Percentiles rank a stretch among this genome's conserved stretches.
Conservation (phyloP, 2,113 vertebrate species). For the Aegotheles bennettii region DNA sequence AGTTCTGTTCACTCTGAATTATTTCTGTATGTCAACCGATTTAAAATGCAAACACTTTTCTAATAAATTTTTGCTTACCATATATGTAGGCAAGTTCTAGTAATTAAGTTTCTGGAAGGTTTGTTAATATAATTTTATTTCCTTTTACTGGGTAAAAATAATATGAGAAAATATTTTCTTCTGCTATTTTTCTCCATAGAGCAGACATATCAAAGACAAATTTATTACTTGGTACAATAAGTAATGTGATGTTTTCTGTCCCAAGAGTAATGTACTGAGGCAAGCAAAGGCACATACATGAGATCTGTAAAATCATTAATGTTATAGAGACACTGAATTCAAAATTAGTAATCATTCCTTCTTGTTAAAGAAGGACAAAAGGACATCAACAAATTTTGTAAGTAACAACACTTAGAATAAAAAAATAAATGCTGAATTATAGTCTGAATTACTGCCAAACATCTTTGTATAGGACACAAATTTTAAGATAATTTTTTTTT, state of each 20-base stretch:
- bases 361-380: background rate
- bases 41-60: background rate
- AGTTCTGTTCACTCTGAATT: background rate
- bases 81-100: background rate
- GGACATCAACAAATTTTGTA: background rate
- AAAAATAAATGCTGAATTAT: background rate
- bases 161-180: background rate
- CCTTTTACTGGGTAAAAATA: background rate
- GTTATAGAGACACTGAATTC: too few species aligned
- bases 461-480: background rate
- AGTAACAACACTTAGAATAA: background rate
- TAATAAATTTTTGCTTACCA: background rate
- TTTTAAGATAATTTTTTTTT: background rate
- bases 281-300: fast-evolving
- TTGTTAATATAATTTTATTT: background rate
- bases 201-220: background rate
- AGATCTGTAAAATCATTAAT: background rate
- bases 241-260: background rate
- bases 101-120: background rate
- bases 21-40: background rate
- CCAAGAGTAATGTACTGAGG: background rate
- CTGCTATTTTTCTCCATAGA: background rate
- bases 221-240: background rate
- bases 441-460: background rate
- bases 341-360: background rate